Evolutionary conservation across 2,113 vertebrate species (phyloP).

Genomic region (Cyanoramphus novaezelandiae): DNA sequence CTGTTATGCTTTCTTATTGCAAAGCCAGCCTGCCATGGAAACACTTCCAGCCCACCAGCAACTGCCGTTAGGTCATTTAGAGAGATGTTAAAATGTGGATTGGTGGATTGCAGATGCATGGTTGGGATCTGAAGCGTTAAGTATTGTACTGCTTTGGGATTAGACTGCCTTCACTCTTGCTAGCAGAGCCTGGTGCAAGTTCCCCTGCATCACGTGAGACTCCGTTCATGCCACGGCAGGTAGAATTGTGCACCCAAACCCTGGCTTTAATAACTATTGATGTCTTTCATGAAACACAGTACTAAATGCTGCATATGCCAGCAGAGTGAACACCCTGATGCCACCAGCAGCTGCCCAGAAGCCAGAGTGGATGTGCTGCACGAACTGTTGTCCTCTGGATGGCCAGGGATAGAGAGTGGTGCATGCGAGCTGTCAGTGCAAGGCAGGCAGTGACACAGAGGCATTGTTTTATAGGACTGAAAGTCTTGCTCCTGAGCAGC

Average conservation of each 20-base stretch:
- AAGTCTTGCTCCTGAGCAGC: neutral
- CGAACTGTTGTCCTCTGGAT: neutral
- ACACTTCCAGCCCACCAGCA: neutral
- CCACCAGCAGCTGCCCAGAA: neutral
- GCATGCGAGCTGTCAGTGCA: neutral
- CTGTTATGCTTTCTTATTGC: neutral
- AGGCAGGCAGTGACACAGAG: neutral
- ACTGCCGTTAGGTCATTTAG: neutral
- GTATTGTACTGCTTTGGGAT: neutral
- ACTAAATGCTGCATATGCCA: neutral
- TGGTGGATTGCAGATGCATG: neutral
- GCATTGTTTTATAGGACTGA: neutral
- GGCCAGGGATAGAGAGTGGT: neutral
- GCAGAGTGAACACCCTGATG: rapidly evolving
- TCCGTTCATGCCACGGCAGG: neutral
- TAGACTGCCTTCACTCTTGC: neutral
- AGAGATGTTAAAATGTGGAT: neutral
- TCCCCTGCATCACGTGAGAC: neutral
- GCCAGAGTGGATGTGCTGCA: neutral
- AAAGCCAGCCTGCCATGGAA: constrained; percentile 21
- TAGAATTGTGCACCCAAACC: neutral
- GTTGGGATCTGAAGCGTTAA: neutral
- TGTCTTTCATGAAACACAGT: neutral
- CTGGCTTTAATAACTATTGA: neutral
- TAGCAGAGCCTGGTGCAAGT: neutral